Conservation (phyloP, 2,113 vertebrate genomes). For the Cyprinus carpio region DNA sequence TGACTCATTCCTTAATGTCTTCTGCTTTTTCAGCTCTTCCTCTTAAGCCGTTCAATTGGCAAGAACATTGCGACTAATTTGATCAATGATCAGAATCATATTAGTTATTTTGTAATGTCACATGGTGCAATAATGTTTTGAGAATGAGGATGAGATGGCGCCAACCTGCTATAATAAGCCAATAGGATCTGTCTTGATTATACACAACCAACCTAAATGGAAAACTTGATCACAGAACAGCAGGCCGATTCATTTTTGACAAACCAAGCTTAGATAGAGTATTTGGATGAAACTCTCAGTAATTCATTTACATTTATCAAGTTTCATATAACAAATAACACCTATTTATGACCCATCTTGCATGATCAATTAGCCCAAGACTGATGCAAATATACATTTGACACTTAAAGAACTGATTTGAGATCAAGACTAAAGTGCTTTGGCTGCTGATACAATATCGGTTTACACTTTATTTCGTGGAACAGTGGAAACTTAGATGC, state of each 20-base stretch:
- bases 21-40: conserved; percentile 14
- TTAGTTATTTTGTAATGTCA: conserved; percentile 30
- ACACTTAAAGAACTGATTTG: conserved; percentile 31
- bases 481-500: conserved; percentile 38
- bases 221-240: conserved; percentile 22
- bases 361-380: conserved; percentile 27
- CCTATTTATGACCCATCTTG: conserved; percentile 36
- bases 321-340: conserved; percentile 36
- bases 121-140: conserved; percentile 9
- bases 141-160: conserved; percentile 16
- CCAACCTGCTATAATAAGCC: conserved; percentile 9
- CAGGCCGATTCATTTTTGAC: not conserved
- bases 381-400: conserved; percentile 12
- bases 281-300: conserved; percentile 23
- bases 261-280: not conserved
- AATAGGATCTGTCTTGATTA: conserved; percentile 13
- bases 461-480: conserved; percentile 40
- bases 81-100: conserved; percentile 24
- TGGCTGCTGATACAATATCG: conserved; percentile 27
- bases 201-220: conserved; percentile 8
- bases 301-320: conserved; percentile 21
- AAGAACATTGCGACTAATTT: conserved; percentile 20
- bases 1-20: conserved; percentile 26
- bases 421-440: conserved; percentile 11
- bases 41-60: conserved; percentile 20